Percentiles rank a stretch among this genome's conserved stretches.
These are phyloP conservation scores for Mesorhabditis spiculigera DNA, from an alignment of 2,888 invertebrate genomes.

Conservation along the genomic window DNA sequence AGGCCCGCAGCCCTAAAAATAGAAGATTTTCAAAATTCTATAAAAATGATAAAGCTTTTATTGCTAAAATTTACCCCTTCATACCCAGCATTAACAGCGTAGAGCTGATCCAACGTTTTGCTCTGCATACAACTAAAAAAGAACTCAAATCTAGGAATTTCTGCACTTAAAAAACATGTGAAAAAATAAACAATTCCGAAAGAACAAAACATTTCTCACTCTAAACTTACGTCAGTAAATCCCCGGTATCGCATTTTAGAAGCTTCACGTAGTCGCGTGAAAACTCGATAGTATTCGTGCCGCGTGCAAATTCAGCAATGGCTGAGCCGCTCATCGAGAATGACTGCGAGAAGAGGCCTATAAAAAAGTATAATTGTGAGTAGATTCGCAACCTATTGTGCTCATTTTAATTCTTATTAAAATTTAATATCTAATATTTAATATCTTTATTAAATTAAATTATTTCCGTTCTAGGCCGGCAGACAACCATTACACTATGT, in stretches of 20 bases:
- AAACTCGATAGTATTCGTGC: not conserved
- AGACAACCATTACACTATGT: no score
- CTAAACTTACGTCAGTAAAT: not conserved
- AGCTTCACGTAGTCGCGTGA: not conserved
- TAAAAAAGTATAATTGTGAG: no score
- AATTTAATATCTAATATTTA: no score
- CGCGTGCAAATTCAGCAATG: slow-evolving; percentile 3
- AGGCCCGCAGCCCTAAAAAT: not conserved
- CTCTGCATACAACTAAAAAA: not conserved
- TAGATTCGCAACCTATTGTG: not conserved
- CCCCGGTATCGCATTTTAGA: not conserved
- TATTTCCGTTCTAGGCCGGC: no score
- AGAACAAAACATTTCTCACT: no score
- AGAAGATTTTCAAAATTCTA: not conserved
- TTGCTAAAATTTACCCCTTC: not conserved
- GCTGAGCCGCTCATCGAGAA: slow-evolving; percentile 1
- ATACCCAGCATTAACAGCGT: not conserved
- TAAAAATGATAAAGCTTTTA: no score
- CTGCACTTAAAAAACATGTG: no score
- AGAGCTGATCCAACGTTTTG: not conserved
- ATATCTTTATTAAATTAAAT: no score
- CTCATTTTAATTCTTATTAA: no score
- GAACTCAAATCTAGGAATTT: not conserved
- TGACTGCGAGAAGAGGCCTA: not conserved
- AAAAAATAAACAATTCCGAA: no score